phyloP scores from a whole-genome alignment of 2,113 vertebrate species.

The Aleadryas rufinucha region DNA sequence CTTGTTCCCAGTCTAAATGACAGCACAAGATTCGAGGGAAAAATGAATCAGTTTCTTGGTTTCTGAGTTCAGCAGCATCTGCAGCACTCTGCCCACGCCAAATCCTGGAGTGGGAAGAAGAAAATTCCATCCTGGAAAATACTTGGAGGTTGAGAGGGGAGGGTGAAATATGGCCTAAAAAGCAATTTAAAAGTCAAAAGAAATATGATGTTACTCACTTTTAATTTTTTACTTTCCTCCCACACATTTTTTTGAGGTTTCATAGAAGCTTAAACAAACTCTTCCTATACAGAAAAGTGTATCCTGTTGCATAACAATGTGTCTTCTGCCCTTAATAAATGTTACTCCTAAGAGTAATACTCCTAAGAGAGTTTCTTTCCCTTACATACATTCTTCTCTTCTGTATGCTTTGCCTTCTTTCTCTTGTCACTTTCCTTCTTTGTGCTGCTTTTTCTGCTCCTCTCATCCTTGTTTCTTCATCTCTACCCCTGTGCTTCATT shows the following conservation, averaged over 20 bases:
- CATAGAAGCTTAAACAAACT: not conserved
- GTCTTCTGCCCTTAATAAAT: not conserved
- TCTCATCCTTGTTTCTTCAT: not conserved
- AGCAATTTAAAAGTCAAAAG: not conserved
- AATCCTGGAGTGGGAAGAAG: slow-evolving; percentile 50
- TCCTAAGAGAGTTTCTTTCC: not conserved
- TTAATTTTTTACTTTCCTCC: not conserved
- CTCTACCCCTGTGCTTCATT: not conserved
- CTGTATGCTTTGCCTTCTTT: not conserved
- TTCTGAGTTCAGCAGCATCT: slow-evolving; percentile 48
- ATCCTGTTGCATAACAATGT: not conserved
- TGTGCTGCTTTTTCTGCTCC: not conserved
- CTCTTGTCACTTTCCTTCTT: not conserved
- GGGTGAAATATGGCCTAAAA: slow-evolving; percentile 40
- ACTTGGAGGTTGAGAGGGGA: not conserved
- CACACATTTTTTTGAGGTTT: not conserved
- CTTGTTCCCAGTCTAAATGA: not conserved
- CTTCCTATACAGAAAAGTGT: not conserved
- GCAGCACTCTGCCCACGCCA: slow-evolving; percentile 24
- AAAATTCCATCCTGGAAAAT: slow-evolving; percentile 54
- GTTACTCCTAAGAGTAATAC: not conserved
- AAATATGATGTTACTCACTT: not conserved
- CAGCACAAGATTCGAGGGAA: not conserved
- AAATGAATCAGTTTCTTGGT: slow-evolving; percentile 51
- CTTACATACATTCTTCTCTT: not conserved